Base-by-base conservation (phyloP, 2,797 vertebrate species). In the Sebastes itinus region DNA sequence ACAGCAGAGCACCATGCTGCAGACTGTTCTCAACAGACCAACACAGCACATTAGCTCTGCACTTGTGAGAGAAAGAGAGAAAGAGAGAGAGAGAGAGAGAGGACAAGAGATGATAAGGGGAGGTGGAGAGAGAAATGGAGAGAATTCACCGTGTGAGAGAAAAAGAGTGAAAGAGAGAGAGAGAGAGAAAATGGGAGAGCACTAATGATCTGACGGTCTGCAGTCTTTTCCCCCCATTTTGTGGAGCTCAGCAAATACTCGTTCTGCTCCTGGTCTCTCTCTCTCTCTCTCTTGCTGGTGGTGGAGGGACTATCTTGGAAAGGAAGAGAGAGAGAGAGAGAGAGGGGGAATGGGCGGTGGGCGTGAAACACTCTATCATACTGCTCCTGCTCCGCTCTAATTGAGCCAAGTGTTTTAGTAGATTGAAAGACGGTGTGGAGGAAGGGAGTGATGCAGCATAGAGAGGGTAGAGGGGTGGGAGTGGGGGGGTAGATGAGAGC, bases 201-300 rank as follows among this genome's bases (percentile, higher is more conserved):
- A 83, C 89, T 94, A 95, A 95, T 94, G 92, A 93, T 94, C 92
- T 95, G 94, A 94, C 91, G 89, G 92, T 94, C 94, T 95, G 95
- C 95, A 95, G 95, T 95, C 92, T 94, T 95, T 94, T 92, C 91
- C 88, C 84, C 86, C 80, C 88, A 84, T 95, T 95, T 92, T 96
- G 95, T 95, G 83, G 84, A 94, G 93, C 95, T 96, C 95, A 96
- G 95, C 95, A 95, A 92, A 95, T 95, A 91, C 92, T 90, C 23
- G 66, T 92, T 92, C 90, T 92, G 91, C 91, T 90, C 87, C 85
- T 92, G 88, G 84, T 82, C 81, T 78, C 82, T 74, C 82, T 75
- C 80, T 55, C 72, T 55, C 82, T 66, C 77, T 68, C 74, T 77
- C 69, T 46, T 38, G 18, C 72, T 87, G 66, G 27, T 82, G 86